A percentile compares a stretch with the other conserved stretches of the same genome.
phyloP scores from a whole-genome alignment of 2,888 invertebrate genomes.

The Agrypnus murinus region DNA sequence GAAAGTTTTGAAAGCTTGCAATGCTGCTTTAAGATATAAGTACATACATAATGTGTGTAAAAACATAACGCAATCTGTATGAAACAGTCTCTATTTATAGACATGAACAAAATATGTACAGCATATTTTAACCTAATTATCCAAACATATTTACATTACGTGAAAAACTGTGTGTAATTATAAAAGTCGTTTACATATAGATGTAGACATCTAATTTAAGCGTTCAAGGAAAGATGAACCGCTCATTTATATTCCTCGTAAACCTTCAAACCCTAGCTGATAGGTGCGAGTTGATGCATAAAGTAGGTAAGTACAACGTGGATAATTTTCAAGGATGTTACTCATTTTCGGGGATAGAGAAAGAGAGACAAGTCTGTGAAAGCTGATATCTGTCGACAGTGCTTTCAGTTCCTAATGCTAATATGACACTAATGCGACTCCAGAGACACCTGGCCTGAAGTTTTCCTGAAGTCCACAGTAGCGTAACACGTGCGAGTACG shows the following conservation, averaged over 20 bases:
- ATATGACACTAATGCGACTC: conserved; percentile 56
- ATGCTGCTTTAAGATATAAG: too few species aligned
- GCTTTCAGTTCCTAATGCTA: conserved; percentile 49
- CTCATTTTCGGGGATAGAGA: conserved; percentile 2
- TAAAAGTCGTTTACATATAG: too few species aligned
- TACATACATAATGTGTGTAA: too few species aligned
- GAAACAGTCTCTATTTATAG: too few species aligned
- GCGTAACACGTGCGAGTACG: conserved; percentile 48
- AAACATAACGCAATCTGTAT: too few species aligned
- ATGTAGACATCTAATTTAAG: too few species aligned
- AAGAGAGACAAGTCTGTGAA: not conserved
- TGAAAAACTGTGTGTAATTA: too few species aligned
- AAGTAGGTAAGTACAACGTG: not conserved
- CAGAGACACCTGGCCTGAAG: conserved; percentile 52
- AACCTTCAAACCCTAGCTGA: not conserved
- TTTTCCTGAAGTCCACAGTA: conserved; percentile 44
- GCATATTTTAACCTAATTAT: too few species aligned
- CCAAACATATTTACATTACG: too few species aligned
- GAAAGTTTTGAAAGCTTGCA: too few species aligned
- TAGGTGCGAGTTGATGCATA: not conserved
- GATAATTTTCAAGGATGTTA: conserved; percentile 11
- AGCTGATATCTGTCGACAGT: conserved; percentile 42
- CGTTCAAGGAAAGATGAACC: too few species aligned
- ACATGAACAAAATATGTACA: too few species aligned
- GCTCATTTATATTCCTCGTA: not conserved